Evolutionary conservation across 1,140 invertebrate genomes (phyloP).

Genomic region (Zaprionus tsacasi): DNA sequence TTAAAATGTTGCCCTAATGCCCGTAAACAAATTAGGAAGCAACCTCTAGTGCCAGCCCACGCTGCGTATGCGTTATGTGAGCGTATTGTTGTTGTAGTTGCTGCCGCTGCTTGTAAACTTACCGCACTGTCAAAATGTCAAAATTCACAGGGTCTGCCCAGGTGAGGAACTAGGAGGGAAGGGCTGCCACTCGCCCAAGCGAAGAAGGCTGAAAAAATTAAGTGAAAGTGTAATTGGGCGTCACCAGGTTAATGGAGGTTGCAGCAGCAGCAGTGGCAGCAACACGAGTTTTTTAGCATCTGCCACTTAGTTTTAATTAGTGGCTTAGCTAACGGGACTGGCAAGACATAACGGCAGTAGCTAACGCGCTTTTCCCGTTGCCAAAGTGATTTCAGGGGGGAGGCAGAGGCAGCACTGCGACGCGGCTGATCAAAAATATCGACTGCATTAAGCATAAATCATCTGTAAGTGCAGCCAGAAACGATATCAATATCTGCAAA

Average conservation of each 20-base stretch:
- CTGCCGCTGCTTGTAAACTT: constrained; percentile 62
- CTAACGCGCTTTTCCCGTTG: constrained; percentile 12
- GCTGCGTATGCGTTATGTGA: constrained; percentile 70
- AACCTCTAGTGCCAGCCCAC: constrained; percentile 4
- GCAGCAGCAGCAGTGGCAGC: constrained; percentile 38
- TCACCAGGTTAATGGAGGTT: constrained; percentile 77
- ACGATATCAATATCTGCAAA: constrained; percentile 45
- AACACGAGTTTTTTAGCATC: constrained; percentile 50
- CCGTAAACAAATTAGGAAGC: constrained; percentile 71
- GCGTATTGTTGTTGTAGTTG: constrained; percentile 42
- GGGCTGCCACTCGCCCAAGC: constrained; percentile 26
- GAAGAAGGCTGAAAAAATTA: constrained; percentile 65
- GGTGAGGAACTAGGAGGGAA: background rate
- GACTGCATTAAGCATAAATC: constrained; percentile 29
- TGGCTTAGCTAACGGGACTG: constrained; percentile 48
- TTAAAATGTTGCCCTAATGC: constrained; percentile 52
- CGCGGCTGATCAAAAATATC: no score
- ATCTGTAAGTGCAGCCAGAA: constrained; percentile 31
- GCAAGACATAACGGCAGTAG: constrained; percentile 35
- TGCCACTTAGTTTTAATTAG: constrained; percentile 80
- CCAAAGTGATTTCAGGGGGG: background rate
- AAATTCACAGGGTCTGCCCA: constrained; percentile 40
- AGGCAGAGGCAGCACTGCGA: no score
- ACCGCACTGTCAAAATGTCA: constrained; percentile 72
- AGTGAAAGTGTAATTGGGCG: constrained; percentile 78